Base-by-base conservation (phyloP, 30 jellyfish, hydroid and myxozoan species). In the Chrysaora quinquecirrha region DNA sequence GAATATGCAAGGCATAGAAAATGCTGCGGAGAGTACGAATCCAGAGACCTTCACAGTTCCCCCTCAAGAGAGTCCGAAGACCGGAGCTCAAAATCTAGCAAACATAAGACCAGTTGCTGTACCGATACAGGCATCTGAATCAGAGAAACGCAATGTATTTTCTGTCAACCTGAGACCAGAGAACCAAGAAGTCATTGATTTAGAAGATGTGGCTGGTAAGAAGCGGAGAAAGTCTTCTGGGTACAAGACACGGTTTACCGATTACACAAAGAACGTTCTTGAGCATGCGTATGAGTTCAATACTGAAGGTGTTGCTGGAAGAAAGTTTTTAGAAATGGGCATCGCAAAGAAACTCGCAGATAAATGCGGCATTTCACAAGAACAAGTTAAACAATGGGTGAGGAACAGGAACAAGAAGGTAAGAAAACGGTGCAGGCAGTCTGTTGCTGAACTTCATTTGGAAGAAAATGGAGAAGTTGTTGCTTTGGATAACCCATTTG, bases 301-400 rank as follows among this genome's bases (percentile, higher is more conserved):
- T 48, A 65, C 86, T 0, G 88, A 73, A 32, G 95, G 95, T 0
- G 69, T 79, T 30, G 48, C 85, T 1, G 88, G 88, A 25, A 60
- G 84, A 31, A 84, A 74, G 73, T 86, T 50, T 46, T 63, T 84
- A 24, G 86, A 74, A 30, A 58, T 73, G 62, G 95, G 81, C 1
- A 80, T 85, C 30, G 97, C 87, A 11, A 48, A 64, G 90, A 78
- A 78, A 58, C 94, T 90, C 9, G 64, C 97, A 29, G 91, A 73
- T 46, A 86, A 90, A 56, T 85, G 91, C 48, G 93, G 95, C 20
- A 82, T 90, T 24, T 85, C 97, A 11, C 93, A 83, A 6, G 97
- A 84, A 32, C 97, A 90, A 60, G 97, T 90, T 23, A 90, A 90
- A 60, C 97, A 90, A 63, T 90, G 97, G 97, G 90, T 84, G 3